Base-by-base conservation (phyloP, 2,797 vertebrate genomes). In the Carduelis carduelis region DNA sequence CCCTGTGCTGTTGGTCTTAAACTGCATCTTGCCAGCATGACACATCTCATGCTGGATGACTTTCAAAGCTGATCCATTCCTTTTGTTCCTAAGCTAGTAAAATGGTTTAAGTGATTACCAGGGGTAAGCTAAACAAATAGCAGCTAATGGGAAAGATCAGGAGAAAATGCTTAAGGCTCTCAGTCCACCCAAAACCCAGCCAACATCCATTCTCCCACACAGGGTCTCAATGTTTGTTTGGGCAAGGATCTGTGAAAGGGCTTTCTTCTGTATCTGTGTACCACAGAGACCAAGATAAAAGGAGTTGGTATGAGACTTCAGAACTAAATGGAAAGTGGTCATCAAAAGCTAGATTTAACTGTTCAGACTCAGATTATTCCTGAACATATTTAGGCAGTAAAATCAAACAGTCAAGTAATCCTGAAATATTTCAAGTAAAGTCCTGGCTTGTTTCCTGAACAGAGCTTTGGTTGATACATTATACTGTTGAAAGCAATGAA, bases 61-160 rank as follows among this genome's bases (percentile, higher is more conserved):
- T 95, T 95, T 91, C 92, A 82, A 79, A 93, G 86, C n/a, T 63
- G 69, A 83, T 59, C 91, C 50, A 59, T 39, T 72, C 39, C 63
- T 83, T 69, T 49, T 72, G 79, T 12, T 83, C 47, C 35, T 49
- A 81, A 89, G 69, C 94, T 94, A 66, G 35, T 84, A 83, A 95
- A 95, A 90, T 0, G 4, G 70, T 91, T 94, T 86, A 94, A 92
- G 84, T 44, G 87, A 96, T 91, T 94, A 86, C 47, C 59, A 68
- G 53, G 75, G 64, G 69, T 74, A 88, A 96, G 89, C 92, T 93
- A 84, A 93, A 93, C 94, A 96, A 94, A 96, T 60, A 94, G 76
- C 80, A 94, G 72, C 80, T 91, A 91, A 93, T 76, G 74, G 66
- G 66, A 96, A 93, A 91, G 70, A 95, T 76, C 72, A 82, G 87